Conservation (phyloP, 2,797 vertebrate genomes). For the Hirundo rustica region DNA sequence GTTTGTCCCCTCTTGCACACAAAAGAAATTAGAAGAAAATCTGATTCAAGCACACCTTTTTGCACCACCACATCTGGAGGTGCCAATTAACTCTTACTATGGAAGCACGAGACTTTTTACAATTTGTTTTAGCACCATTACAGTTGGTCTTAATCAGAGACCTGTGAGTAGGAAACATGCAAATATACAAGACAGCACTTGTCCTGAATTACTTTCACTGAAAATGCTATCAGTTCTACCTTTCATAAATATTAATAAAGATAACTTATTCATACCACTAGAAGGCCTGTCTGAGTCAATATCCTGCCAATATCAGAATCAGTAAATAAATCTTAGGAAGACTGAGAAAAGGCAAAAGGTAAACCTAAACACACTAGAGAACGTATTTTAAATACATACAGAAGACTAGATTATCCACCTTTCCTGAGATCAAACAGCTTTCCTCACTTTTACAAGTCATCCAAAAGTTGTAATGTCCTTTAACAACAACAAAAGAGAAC, state of each 20-base stretch:
- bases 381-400: neutral
- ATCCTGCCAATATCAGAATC: neutral
- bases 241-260: slow-evolving; percentile 1
- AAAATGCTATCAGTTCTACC: neutral
- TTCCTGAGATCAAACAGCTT: neutral
- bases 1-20: neutral
- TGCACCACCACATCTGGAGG: neutral
- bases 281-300: neutral
- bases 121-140: neutral
- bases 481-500: neutral
- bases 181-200: neutral
- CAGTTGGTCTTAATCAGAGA: neutral
- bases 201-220: neutral
- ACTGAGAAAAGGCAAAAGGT: neutral
- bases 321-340: neutral
- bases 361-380: neutral
- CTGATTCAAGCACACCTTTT: neutral
- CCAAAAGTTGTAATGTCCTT: neutral
- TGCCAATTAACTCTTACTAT: neutral
- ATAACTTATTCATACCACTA: neutral
- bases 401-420: neutral
- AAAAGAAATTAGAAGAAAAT: neutral
- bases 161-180: neutral
- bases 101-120: neutral
- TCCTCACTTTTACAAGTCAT: neutral